phyloP scores from a whole-genome alignment of 2,113 vertebrate species.

The Cisticola juncidis region DNA sequence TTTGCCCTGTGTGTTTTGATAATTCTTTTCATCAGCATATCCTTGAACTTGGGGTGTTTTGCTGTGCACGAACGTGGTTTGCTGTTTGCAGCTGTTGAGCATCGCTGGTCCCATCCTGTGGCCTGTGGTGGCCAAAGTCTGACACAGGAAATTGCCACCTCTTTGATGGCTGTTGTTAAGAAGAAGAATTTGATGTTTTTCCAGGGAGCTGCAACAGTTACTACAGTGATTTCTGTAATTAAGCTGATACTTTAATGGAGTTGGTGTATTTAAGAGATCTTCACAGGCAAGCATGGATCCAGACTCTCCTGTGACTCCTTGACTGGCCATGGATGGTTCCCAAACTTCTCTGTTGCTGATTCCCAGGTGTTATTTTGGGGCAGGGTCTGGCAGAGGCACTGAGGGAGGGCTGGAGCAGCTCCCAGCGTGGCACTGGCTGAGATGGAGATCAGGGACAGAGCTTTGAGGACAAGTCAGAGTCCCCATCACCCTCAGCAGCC shows the following conservation, averaged over 20 bases:
- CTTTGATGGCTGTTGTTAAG: neutral
- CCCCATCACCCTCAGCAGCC: neutral
- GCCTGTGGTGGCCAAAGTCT: neutral
- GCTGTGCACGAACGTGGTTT: neutral
- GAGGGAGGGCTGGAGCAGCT: neutral
- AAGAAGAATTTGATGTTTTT: neutral
- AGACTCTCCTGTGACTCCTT: neutral
- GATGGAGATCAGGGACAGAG: neutral
- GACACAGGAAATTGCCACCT: neutral
- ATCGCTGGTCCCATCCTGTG: accelerated
- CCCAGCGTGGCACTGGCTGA: accelerated
- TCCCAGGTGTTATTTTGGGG: neutral
- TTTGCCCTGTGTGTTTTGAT: neutral
- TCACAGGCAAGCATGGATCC: accelerated
- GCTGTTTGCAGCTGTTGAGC: neutral
- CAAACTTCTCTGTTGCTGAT: neutral
- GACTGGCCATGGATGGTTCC: accelerated
- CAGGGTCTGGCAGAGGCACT: neutral
- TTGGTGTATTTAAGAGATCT: neutral
- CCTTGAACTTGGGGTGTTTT: neutral
- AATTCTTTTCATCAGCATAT: accelerated
- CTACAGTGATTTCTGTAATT: neutral
- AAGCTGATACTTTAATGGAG: neutral
- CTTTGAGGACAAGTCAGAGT: neutral
- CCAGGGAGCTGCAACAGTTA: neutral